These are phyloP conservation scores for Dipus sagitta DNA, from an alignment of 2,797 vertebrate species.

Conservation along the genomic window DNA sequence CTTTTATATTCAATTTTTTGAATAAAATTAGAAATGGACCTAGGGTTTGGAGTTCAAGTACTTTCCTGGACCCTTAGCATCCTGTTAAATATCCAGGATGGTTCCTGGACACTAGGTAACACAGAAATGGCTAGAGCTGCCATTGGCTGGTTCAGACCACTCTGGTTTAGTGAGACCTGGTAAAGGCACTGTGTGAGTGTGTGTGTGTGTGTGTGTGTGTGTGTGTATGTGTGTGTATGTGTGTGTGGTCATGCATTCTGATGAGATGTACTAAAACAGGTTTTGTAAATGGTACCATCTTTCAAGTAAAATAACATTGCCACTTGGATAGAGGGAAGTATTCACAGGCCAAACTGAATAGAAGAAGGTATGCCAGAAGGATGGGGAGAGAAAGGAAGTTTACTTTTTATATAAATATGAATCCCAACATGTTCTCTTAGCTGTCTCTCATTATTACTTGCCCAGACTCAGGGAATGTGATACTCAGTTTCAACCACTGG, in stretches of 20 bases:
- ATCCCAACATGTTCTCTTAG: neutral
- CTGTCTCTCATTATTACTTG: neutral
- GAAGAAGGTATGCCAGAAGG: neutral
- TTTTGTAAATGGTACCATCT: neutral
- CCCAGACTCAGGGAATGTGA: neutral
- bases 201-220: neutral
- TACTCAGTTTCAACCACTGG: neutral
- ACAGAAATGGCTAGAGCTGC: neutral
- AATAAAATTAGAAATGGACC: no score
- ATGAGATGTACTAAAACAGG: neutral
- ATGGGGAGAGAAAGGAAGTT: neutral
- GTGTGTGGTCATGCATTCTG: neutral
- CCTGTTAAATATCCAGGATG: fast-evolving
- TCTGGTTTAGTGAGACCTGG: neutral
- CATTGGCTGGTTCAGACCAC: neutral
- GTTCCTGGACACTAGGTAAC: neutral
- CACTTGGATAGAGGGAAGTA: neutral
- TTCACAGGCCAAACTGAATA: neutral
- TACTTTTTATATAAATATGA: neutral
- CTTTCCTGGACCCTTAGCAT: no score
- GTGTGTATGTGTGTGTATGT: neutral
- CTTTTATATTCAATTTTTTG: no score
- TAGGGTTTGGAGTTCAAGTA: no score
- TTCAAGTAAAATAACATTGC: neutral
- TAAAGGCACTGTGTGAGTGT: neutral